These are phyloP conservation scores for Chrysomela aeneicollis DNA, from an alignment of 2,888 invertebrate species.

Conservation along the genomic window DNA sequence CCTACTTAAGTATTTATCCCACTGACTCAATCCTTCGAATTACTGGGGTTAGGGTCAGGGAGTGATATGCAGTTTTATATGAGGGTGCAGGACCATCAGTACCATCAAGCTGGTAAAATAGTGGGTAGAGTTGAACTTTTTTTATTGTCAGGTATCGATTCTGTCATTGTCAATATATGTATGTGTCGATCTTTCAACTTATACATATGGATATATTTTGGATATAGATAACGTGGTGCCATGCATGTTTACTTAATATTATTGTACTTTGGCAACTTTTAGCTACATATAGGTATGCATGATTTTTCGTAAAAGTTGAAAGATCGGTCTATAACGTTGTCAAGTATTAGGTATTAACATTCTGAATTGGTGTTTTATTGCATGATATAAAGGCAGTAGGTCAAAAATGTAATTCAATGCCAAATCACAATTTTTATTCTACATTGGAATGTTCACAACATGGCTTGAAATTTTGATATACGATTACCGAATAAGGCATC, in stretches of 20 bases:
- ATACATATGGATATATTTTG: neutral
- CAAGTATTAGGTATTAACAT: no score
- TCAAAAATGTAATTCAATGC: neutral
- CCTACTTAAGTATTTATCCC: slow-evolving; percentile 38
- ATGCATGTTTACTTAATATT: no score
- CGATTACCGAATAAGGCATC: no score
- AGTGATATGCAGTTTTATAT: no score
- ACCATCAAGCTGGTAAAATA: no score
- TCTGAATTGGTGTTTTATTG: slow-evolving; percentile 1
- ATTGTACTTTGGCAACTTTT: no score
- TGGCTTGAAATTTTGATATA: no score
- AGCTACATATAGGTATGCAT: no score
- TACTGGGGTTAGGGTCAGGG: slow-evolving; percentile 10
- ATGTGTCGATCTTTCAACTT: neutral
- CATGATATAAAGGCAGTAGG: slow-evolving; percentile 11
- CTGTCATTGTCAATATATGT: slow-evolving; percentile 6
- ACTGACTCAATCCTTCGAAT: no score
- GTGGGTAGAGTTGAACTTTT: no score
- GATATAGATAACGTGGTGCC: neutral
- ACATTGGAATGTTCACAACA: neutral
- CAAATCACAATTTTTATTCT: neutral
- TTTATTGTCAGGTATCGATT: slow-evolving; percentile 1
- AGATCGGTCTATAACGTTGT: no score
- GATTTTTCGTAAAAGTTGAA: neutral
- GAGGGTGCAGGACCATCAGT: no score